A percentile compares a stretch with the other conserved stretches of the same genome.
phyloP scores from a whole-genome alignment of 2,797 vertebrate species.

The Acestrorhynchus altus region DNA sequence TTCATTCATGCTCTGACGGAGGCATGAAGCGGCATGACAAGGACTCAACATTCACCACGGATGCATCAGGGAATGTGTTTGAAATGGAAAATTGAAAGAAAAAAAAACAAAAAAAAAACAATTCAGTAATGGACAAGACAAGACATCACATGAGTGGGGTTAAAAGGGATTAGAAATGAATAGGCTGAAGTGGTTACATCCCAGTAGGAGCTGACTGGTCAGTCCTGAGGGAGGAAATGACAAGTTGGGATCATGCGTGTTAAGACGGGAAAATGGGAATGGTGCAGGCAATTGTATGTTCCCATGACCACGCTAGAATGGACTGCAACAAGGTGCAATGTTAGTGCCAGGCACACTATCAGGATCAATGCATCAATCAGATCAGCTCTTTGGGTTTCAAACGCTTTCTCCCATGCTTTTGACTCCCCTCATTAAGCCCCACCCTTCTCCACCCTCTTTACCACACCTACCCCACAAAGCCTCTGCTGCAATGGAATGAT shows the following conservation, averaged over 20 bases:
- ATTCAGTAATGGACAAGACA: constrained; percentile 18
- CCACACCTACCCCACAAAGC: constrained; percentile 47
- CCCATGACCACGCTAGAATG: constrained; percentile 72
- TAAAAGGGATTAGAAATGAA: constrained; percentile 45
- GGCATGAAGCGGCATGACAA: constrained; percentile 53
- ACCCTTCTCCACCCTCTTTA: constrained; percentile 9
- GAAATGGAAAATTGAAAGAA: constrained; percentile 11
- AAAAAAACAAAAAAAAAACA: not conserved
- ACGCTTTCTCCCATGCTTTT: constrained; percentile 33
- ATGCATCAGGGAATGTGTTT: constrained; percentile 32
- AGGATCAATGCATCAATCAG: constrained; percentile 30
- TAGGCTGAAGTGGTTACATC: constrained; percentile 44
- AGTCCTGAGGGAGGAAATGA: constrained; percentile 30
- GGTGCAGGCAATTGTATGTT: constrained; percentile 75
- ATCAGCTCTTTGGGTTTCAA: constrained; percentile 40
- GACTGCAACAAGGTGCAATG: constrained; percentile 68
- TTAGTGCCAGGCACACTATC: constrained; percentile 74
- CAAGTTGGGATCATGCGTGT: constrained; percentile 81
- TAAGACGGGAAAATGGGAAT: constrained; percentile 79
- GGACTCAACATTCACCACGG: constrained; percentile 58
- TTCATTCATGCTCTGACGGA: constrained; percentile 47
- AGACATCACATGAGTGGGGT: constrained; percentile 47
- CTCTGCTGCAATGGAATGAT: constrained; percentile 73
- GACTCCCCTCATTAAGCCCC: constrained; percentile 1
- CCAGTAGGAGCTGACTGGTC: constrained; percentile 28